phyloP scores from a whole-genome alignment of 2,797 vertebrate species.

The Morelia viridis region DNA sequence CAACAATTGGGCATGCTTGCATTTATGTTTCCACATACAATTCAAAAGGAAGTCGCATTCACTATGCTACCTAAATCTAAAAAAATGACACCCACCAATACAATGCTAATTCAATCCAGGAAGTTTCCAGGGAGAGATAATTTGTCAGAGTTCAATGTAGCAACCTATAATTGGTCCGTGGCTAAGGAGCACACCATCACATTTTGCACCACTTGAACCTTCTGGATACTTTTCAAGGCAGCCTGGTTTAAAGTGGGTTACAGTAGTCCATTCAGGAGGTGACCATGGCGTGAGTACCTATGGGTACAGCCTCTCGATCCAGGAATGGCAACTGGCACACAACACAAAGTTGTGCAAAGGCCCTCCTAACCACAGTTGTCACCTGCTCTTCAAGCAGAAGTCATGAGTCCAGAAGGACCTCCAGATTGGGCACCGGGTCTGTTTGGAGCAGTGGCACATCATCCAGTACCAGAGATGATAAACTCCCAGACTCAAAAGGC shows the following conservation, averaged over 20 bases:
- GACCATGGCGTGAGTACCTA: background rate
- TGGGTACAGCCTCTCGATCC: background rate
- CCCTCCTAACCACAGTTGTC: background rate
- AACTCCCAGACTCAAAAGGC: background rate
- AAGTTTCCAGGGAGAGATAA: background rate
- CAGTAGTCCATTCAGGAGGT: background rate
- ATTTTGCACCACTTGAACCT: background rate
- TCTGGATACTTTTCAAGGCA: background rate
- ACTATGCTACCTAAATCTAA: slow-evolving; percentile 6
- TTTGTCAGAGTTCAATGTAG: background rate
- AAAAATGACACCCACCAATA: slow-evolving; percentile 15
- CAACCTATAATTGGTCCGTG: background rate
- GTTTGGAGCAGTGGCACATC: background rate
- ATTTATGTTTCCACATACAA: background rate
- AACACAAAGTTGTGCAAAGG: background rate
- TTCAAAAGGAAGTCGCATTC: background rate
- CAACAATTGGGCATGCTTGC: background rate
- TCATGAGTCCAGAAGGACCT: background rate
- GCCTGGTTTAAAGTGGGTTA: background rate
- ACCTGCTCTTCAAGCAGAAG: background rate
- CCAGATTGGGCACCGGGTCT: background rate
- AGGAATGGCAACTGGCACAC: background rate
- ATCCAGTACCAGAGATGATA: background rate
- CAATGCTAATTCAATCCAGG: slow-evolving; percentile 39
- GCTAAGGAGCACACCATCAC: background rate